Evolutionary conservation across 2,113 vertebrate species (phyloP).

Genomic region (Muntiacus muntjak): DNA sequence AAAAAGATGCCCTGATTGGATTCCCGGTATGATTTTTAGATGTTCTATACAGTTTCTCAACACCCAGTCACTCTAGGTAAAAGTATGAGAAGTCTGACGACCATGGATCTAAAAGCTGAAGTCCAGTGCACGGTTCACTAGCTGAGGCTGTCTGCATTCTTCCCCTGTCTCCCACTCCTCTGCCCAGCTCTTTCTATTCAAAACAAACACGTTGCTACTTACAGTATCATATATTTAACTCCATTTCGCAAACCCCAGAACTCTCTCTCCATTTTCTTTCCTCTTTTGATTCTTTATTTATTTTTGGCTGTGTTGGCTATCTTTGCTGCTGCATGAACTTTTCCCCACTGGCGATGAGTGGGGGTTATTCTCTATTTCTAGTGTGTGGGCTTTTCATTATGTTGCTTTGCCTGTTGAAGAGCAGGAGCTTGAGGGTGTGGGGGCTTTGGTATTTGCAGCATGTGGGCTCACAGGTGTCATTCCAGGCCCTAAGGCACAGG

Average conservation of each 20-base stretch:
- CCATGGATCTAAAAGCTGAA: background rate
- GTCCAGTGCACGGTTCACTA: background rate
- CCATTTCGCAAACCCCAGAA: background rate
- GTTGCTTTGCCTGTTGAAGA: background rate
- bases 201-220: background rate
- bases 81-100: background rate
- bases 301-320: background rate
- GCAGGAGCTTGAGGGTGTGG: background rate
- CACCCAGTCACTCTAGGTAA: background rate
- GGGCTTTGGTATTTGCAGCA: background rate
- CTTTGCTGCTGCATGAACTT: background rate
- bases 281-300: background rate
- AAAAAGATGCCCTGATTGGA: background rate
- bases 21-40: background rate
- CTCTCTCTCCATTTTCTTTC: background rate
- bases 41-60: background rate
- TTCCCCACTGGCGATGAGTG: background rate
- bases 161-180: background rate
- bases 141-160: background rate
- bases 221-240: background rate
- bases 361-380: background rate
- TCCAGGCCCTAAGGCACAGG: background rate
- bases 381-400: background rate
- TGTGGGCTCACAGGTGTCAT: background rate
- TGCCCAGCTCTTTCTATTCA: background rate